Conservation (phyloP, 2,113 vertebrate species). For the western clawed frog (Xenopus tropicalis) region UCB_Xtro_10.0 CM004446.2:141454501-141455000, state of each 20-base stretch:
- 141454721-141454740: neutral
- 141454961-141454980: slow-evolving; percentile 72
- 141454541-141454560: no score
- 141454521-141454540: no score
- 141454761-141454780: slow-evolving; percentile 4
- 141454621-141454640: no score
- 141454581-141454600: no score
- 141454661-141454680: no score
- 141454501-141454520: no score
- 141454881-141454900: slow-evolving; percentile 12
- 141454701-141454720: no score
- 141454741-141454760: neutral
- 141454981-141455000: slow-evolving; percentile 74
- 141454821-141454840: neutral
- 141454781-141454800: neutral
- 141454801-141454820: neutral
- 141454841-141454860: slow-evolving; percentile 1
- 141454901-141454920: slow-evolving; percentile 39
- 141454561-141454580: no score
- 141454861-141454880: slow-evolving; percentile 4
- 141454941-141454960: slow-evolving; percentile 68
- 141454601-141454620: no score
- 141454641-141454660: no score
- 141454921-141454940: slow-evolving; percentile 66
- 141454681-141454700: no score